Percentiles rank a stretch among this genome's conserved stretches.
Evolutionary conservation across 1,140 invertebrate genomes (phyloP).

Genomic region (Drosophila tsacasi): DNA sequence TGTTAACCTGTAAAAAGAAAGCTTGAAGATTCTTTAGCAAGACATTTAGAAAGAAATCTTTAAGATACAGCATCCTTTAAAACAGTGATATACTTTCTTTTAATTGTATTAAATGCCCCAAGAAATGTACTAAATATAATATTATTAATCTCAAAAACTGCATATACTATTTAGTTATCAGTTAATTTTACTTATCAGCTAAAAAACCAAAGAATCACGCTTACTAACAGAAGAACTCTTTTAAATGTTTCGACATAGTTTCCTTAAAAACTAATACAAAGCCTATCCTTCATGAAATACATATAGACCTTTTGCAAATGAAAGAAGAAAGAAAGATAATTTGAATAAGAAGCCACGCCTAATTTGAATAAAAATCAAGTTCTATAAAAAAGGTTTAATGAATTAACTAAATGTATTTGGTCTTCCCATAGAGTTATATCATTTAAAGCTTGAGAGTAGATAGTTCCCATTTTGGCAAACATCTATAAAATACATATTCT

Average conservation of each 20-base stretch:
- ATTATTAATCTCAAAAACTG: background rate
- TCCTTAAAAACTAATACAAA: background rate
- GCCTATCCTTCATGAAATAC: background rate
- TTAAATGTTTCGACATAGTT: background rate
- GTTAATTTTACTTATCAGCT: background rate
- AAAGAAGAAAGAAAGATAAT: background rate
- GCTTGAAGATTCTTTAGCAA: too few species aligned
- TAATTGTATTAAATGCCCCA: background rate
- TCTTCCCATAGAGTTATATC: background rate
- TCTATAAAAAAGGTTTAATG: background rate
- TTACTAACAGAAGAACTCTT: background rate
- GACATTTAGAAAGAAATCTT: background rate
- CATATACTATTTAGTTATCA: background rate
- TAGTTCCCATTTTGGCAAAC: too few species aligned
- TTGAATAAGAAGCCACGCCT: background rate
- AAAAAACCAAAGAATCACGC: background rate
- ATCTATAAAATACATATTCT: too few species aligned
- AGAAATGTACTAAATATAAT: background rate
- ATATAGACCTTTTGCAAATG: background rate
- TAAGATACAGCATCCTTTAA: background rate
- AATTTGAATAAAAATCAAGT: background rate
- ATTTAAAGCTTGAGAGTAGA: background rate
- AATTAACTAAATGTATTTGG: background rate
- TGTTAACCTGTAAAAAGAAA: too few species aligned
- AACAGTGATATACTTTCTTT: background rate